Conservation (phyloP, 2,797 vertebrate genomes). For the Chelmon rostratus region DNA sequence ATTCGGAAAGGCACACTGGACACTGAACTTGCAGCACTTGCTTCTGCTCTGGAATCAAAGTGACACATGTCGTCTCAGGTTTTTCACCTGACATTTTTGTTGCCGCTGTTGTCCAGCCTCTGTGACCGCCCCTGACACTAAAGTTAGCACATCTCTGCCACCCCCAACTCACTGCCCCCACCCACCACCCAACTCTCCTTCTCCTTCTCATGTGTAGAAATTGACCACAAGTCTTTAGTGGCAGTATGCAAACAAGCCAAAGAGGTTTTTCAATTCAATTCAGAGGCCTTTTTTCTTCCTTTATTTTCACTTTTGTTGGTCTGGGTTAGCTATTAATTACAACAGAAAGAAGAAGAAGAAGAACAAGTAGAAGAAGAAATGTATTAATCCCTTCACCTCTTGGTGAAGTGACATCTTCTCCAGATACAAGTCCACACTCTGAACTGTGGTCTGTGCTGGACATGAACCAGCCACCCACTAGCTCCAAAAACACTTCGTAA, state of each 20-base stretch:
- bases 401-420: background rate
- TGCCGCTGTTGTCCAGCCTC: slow-evolving; percentile 62
- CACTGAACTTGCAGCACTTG: slow-evolving; percentile 64
- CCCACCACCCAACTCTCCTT: slow-evolving; percentile 1
- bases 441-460: background rate
- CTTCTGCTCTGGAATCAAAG: slow-evolving; percentile 75
- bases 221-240: background rate
- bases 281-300: background rate
- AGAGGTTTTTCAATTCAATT: slow-evolving; percentile 6
- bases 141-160: slow-evolving; percentile 45
- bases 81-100: slow-evolving; percentile 80
- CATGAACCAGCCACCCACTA: too few relatives aligned
- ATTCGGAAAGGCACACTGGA: slow-evolving; percentile 72
- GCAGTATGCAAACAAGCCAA: background rate
- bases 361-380: too few relatives aligned
- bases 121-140: slow-evolving; percentile 68
- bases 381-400: too few relatives aligned
- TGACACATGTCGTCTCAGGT: slow-evolving; percentile 83
- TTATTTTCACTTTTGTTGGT: slow-evolving; percentile 12
- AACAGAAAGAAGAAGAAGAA: background rate
- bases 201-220: background rate
- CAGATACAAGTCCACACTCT: background rate
- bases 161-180: slow-evolving; percentile 4
- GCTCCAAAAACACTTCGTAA: too few relatives aligned
- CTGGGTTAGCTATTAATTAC: background rate